Evolutionary conservation across 2,797 vertebrate species (phyloP).

Genomic region (Thamnophis elegans): DNA sequence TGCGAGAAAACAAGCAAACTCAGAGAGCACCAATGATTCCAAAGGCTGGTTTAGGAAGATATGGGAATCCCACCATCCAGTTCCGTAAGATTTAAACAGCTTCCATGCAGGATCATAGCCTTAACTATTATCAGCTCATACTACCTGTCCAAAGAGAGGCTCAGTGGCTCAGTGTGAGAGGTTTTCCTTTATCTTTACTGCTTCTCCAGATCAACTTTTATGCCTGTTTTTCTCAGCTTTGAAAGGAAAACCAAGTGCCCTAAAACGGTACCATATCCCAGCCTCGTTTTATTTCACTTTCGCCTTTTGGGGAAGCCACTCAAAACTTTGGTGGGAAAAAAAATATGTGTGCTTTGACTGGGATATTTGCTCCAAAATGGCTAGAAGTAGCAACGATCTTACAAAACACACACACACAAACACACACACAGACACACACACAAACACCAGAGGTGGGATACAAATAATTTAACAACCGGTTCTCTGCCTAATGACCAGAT

Average conservation of each 20-base stretch:
- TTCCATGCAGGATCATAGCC: not conserved
- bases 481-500: too few species aligned
- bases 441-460: too few species aligned
- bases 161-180: too few species aligned
- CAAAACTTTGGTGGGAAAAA: not conserved
- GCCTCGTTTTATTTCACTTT: not conserved
- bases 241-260: not conserved
- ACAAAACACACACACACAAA: too few species aligned
- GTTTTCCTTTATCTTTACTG: too few species aligned
- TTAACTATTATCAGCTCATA: not conserved
- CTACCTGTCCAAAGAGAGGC: not conserved
- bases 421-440: too few species aligned
- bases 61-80: not conserved
- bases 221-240: not conserved
- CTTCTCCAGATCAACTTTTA: not conserved
- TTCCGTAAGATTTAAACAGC: not conserved
- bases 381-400: not conserved
- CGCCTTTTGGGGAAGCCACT: not conserved
- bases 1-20: not conserved
- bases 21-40: not conserved
- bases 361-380: not conserved
- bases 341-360: not conserved
- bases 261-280: not conserved
- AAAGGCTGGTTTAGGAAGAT: not conserved
- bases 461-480: too few species aligned